Percentiles rank a stretch among this genome's conserved stretches.
These are phyloP conservation scores for Osmerus eperlanus DNA, from an alignment of 2,113 vertebrate species.

Conservation along the genomic window DNA sequence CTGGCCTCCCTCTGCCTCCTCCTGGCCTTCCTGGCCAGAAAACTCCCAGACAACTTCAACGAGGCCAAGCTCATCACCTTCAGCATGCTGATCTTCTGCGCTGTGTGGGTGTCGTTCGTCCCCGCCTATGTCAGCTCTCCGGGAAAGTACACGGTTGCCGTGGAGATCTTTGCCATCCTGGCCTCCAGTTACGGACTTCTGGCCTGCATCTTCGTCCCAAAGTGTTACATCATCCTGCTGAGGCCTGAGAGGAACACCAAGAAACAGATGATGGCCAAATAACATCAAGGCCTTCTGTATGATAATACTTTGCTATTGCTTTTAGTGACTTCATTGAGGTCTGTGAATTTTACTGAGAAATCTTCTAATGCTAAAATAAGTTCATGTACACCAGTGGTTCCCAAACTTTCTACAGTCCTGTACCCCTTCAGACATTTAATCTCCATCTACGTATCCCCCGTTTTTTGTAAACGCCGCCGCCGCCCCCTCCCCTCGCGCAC, in stretches of 20 bases:
- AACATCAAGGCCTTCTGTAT: background rate
- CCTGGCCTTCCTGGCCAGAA: slow-evolving; percentile 62
- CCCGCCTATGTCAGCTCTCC: slow-evolving; percentile 69
- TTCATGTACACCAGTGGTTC: too few species aligned
- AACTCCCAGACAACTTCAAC: slow-evolving; percentile 60
- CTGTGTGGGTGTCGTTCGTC: slow-evolving; percentile 64
- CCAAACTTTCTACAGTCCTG: too few species aligned
- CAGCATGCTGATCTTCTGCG: slow-evolving; percentile 68
- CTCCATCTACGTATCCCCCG: too few species aligned
- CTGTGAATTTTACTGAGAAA: too few species aligned
- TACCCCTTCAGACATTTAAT: too few species aligned
- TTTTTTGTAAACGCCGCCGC: too few species aligned
- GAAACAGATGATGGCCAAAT: slow-evolving; percentile 58
- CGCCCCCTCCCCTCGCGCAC: too few species aligned
- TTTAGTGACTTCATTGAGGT: too few species aligned
- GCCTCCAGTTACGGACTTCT: slow-evolving; percentile 68
- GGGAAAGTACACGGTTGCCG: slow-evolving; percentile 68
- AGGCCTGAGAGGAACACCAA: slow-evolving; percentile 69
- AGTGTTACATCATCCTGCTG: slow-evolving; percentile 69
- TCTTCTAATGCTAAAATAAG: too few species aligned
- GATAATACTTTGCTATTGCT: too few species aligned
- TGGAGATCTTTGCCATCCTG: slow-evolving; percentile 73
- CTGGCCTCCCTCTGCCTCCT: slow-evolving; percentile 60
- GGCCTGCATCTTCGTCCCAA: slow-evolving; percentile 65
- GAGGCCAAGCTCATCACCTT: slow-evolving; percentile 65